Conservation (phyloP, 37 sponge, comb jelly and placozoan genomes). For the Ianthella basta region DNA sequence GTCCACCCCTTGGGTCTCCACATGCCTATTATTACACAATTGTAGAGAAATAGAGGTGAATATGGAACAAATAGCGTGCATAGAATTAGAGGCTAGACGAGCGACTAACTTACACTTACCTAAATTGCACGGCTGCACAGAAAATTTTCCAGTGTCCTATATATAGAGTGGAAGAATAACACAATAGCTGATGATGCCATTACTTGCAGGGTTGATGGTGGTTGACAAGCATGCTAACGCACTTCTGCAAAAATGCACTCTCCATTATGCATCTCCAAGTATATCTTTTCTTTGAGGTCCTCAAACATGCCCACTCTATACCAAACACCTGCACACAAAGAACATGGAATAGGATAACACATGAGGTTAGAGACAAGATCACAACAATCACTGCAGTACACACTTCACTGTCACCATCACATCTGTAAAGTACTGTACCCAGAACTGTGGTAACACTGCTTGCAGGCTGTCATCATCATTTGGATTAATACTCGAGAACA, state of each 20-base stretch:
- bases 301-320: constrained; percentile 45
- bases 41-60: no score
- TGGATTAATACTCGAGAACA: no score
- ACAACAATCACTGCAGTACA: no score
- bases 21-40: no score
- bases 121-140: neutral
- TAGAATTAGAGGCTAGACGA: no score
- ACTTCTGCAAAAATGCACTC: constrained; percentile 66
- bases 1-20: no score
- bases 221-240: neutral
- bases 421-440: no score
- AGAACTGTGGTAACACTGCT: no score
- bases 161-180: neutral
- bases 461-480: no score
- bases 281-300: constrained; percentile 50
- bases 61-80: no score
- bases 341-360: neutral
- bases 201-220: neutral
- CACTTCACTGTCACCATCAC: no score
- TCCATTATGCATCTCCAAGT: constrained; percentile 53
- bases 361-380: neutral
- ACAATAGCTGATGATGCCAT: neutral
- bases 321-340: constrained; percentile 60
- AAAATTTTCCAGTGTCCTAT: constrained; percentile 27
- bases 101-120: neutral